These are phyloP conservation scores for Anarsia innoxiella DNA, from an alignment of 2,888 invertebrate genomes.

Conservation along the genomic window DNA sequence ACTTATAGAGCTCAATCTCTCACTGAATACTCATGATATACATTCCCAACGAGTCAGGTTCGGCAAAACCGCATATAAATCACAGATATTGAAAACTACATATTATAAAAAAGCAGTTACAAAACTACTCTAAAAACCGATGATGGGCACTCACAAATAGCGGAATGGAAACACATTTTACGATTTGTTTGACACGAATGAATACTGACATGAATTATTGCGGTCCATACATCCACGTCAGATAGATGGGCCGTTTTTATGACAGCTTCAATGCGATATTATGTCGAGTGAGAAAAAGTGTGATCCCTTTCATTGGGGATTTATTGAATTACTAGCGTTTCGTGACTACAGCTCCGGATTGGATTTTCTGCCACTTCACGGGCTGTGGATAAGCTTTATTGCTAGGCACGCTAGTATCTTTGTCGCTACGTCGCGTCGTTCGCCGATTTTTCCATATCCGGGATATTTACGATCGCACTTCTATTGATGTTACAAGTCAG, in stretches of 20 bases:
- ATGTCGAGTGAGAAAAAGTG: slow-evolving; percentile 41
- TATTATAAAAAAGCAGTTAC: too few species aligned
- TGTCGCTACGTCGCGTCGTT: too few species aligned
- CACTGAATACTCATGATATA: too few species aligned
- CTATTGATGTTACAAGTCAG: too few species aligned
- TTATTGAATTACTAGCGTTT: slow-evolving; percentile 42
- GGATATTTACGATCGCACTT: too few species aligned
- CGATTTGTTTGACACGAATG: slow-evolving; percentile 55
- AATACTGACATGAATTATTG: slow-evolving; percentile 54
- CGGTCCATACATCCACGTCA: slow-evolving; percentile 38
- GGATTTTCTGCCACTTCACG: slow-evolving; percentile 5
- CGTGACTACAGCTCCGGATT: slow-evolving; percentile 5
- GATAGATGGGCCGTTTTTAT: slow-evolving; percentile 46
- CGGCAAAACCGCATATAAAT: too few species aligned
- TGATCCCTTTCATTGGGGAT: slow-evolving; percentile 42
- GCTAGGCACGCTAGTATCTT: too few species aligned
- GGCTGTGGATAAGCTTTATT: slow-evolving; percentile 9
- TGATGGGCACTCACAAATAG: not conserved
- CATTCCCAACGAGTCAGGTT: too few species aligned
- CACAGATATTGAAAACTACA: too few species aligned
- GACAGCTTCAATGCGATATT: slow-evolving; percentile 44
- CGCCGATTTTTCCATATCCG: too few species aligned
- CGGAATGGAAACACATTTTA: slow-evolving; percentile 38
- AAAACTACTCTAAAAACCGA: not conserved
- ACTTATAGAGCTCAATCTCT: too few species aligned